Base-by-base conservation (phyloP, 2,888 invertebrate genomes). In the Cephus nigrinus region DNA sequence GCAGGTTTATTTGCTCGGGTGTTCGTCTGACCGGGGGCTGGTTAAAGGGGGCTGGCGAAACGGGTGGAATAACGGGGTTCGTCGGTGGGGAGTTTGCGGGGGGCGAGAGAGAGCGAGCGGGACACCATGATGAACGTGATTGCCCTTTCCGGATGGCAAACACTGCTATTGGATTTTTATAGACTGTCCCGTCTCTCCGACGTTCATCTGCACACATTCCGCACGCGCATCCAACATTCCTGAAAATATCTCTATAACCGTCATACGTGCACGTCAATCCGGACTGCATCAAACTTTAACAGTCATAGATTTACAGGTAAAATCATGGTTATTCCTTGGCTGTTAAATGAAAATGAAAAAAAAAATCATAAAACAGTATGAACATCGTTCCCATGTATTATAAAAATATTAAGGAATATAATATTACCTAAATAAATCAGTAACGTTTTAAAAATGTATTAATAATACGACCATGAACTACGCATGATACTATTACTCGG, bases 111-210 rank as follows among this genome's bases (percentile, higher is more conserved):
- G 84, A 85, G 83, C 83, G 81, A 80, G 83, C 82, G 82, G 86
- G 83, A 87, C 87, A 86, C 86, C 86, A 87, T 88, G 90, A 90
- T 88, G 88, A 90, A 89, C 90, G 90, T 90, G 90, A 91, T 90
- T 91, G 89, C 90, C 89, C 89, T 90, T 88, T 89, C 87, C 87
- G 87, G 85, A 88, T 84, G 84, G 87, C 89, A 90, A 89, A 90
- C 88, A 90, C 86, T 78, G 84, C 89, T 90, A 87, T 89, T 88
- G 88, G 89, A 90, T 90, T 91, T 90, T 90, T 89, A 88, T 89
- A 86, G 86, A 86, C 88, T 85, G 84, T 71, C 55, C 69, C 68
- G 55, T 55, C 55, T 55, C 55, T 55, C 55, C 55, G 55, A 55
- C 23, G 55, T 55, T 55, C 55, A 55, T 55, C 55, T 55, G 55